A percentile compares a stretch with the other conserved stretches of the same genome.
Evolutionary conservation across 2,113 vertebrate genomes (phyloP).

Genomic region (Atlantisia rogersi): DNA sequence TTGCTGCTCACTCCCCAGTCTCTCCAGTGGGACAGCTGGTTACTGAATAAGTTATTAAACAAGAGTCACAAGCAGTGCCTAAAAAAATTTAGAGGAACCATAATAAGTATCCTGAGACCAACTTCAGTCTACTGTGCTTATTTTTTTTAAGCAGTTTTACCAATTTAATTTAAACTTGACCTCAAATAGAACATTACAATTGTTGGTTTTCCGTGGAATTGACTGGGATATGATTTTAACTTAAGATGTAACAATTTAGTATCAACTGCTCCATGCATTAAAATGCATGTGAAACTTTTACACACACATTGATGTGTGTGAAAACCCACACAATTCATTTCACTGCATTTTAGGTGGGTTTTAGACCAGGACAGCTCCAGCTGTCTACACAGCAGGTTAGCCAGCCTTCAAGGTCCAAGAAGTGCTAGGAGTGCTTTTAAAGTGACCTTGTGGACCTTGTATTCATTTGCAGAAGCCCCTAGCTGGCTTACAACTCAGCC

Average conservation of each 20-base stretch:
- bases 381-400: background rate
- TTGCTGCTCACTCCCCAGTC: background rate
- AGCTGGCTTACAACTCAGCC: background rate
- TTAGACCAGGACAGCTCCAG: background rate
- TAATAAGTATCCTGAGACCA: background rate
- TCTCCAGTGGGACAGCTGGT: background rate
- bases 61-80: background rate
- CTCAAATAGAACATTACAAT: background rate
- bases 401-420: background rate
- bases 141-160: background rate
- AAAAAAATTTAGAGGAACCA: background rate
- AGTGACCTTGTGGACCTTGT: accelerated
- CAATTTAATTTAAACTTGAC: background rate
- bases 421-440: background rate
- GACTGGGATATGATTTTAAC: background rate
- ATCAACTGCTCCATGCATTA: background rate
- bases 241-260: background rate
- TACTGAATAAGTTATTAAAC: background rate
- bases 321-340: background rate
- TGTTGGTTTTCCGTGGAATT: background rate
- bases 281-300: background rate
- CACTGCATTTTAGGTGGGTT: background rate
- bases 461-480: background rate
- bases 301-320: background rate
- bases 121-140: background rate